Percentiles rank a stretch among this genome's conserved stretches.
phyloP scores from a whole-genome alignment of 2,888 invertebrate species.

The Rhyacophila evoluta region DNA sequence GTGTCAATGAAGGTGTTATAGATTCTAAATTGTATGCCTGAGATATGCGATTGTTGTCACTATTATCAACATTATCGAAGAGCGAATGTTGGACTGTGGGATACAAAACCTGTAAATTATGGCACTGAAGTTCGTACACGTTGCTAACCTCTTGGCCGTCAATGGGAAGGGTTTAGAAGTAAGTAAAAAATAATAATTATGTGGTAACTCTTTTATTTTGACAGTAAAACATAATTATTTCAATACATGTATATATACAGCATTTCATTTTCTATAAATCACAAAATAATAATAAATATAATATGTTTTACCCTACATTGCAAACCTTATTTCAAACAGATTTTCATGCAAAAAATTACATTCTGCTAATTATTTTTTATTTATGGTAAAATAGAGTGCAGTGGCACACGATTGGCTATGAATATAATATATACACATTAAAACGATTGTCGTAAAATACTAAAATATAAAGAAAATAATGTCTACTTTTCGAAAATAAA shows the following conservation, averaged over 20 bases:
- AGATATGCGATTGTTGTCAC: too few species aligned
- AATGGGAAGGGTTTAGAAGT: too few species aligned
- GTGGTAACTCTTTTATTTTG: conserved; percentile 34
- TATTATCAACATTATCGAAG: too few species aligned
- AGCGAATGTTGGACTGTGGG: too few species aligned
- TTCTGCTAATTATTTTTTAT: background rate
- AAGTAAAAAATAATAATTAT: background rate
- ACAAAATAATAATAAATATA: background rate
- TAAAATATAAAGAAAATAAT: background rate
- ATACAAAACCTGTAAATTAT: too few species aligned
- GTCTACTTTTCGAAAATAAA: background rate
- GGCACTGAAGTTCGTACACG: too few species aligned
- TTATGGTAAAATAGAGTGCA: conserved; percentile 21
- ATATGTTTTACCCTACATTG: background rate
- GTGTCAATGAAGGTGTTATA: too few species aligned
- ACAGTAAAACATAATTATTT: conserved; percentile 33
- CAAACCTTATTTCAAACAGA: conserved; percentile 10
- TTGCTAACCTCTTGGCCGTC: too few species aligned
- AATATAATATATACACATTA: background rate
- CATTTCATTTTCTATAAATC: background rate
- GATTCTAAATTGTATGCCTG: too few species aligned
- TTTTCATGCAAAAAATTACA: conserved; percentile 21
- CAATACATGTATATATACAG: conserved; percentile 16
- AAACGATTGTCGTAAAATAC: conserved; percentile 5
- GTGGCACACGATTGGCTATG: conserved; percentile 9